Evolutionary conservation across 2,888 invertebrate genomes (phyloP).

Genomic region (Suillia variegata): DNA sequence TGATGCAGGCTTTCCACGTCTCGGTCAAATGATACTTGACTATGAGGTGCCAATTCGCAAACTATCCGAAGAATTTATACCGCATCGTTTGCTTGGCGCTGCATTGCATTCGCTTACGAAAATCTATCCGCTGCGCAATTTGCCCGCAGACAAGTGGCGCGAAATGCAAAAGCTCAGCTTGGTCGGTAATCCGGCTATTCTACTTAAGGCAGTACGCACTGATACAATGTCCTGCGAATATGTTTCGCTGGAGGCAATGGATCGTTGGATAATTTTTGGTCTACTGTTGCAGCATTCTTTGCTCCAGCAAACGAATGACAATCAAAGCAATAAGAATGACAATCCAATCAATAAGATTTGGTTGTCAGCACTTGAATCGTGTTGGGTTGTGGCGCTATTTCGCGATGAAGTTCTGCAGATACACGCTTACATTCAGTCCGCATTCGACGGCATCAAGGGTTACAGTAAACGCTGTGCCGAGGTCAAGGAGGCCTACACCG

Average conservation of each 20-base stretch:
- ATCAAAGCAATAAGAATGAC: too few species aligned
- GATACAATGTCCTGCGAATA: conserved; percentile 98
- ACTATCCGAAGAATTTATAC: conserved; percentile 94
- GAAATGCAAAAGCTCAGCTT: conserved; percentile 91
- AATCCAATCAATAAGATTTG: conserved; percentile 90
- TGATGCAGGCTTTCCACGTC: conserved; percentile 89
- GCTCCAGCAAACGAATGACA: conserved; percentile 78
- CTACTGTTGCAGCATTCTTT: conserved; percentile 88
- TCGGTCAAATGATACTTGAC: conserved; percentile 97
- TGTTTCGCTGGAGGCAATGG: conserved; percentile 91
- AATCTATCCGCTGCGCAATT: conserved; percentile 87
- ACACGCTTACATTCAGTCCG: conserved; percentile 89
- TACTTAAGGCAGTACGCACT: conserved; percentile 92
- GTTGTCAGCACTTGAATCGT: conserved; percentile 88
- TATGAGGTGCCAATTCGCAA: conserved; percentile 96
- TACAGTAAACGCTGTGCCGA: conserved; percentile 91
- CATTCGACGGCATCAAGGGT: conserved; percentile 95
- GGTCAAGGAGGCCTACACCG: conserved; percentile 92
- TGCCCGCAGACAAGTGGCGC: conserved; percentile 92
- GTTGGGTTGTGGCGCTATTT: conserved; percentile 93
- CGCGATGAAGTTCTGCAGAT: conserved; percentile 97
- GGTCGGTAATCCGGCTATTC: conserved; percentile 91
- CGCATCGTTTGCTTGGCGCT: conserved; percentile 85
- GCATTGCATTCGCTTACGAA: conserved; percentile 87
- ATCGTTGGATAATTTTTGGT: conserved; percentile 97